Evolutionary conservation across 2,888 invertebrate species (phyloP), one percentile per base, ranked within the genome.

Genomic region (Anagyrus pseudococci): DNA sequence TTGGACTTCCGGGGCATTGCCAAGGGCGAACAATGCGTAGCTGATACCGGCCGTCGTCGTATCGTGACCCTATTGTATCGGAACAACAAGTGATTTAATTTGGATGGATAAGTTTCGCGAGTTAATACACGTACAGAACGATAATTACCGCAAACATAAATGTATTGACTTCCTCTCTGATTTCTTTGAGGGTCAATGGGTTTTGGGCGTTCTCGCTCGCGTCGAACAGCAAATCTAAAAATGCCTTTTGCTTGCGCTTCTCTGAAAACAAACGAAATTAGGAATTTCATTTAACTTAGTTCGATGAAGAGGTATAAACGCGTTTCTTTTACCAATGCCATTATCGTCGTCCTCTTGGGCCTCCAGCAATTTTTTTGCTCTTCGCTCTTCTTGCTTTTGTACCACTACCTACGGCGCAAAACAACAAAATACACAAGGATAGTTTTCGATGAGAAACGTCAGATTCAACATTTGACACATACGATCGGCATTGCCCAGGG

Each of bases 101-200:
- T 29, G 10, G 29, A 7, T 29, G 29, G 29, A 29, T 7, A 29
- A 29, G 10, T 7, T 7, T 10, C n/a, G n/a, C n/a, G n/a, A n/a
- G n/a, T n/a, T n/a, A n/a, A n/a, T 17, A 13, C 6, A 17, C 68
- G 70, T 68, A 69, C 77, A 41, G 29, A n/a, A 22, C 7, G 17
- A 22, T 46, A 47, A 73, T 48, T 75, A 88, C 88, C 77, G 86
- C 89, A 77, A 90, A 90, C 87, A 90, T 87, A 69, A 90, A 89
- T 0, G 90, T 90, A 68, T 90, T 88, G 0, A 90, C 88, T 52
- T 65, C 65, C 47, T 65, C 40, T 7, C 54, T 54, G 7, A 65
- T 20, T 50, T 65, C 50, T 54, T 65, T 15, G 13, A 53, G n/a
- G 19, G 57, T 37, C 2, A 64, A 8, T 17, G 50, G 25, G 20